Percentiles rank a stretch among this genome's conserved stretches.
Evolutionary conservation across 92 coral and sea anemone species (phyloP).

Genomic region (Actinernus sp.): DNA sequence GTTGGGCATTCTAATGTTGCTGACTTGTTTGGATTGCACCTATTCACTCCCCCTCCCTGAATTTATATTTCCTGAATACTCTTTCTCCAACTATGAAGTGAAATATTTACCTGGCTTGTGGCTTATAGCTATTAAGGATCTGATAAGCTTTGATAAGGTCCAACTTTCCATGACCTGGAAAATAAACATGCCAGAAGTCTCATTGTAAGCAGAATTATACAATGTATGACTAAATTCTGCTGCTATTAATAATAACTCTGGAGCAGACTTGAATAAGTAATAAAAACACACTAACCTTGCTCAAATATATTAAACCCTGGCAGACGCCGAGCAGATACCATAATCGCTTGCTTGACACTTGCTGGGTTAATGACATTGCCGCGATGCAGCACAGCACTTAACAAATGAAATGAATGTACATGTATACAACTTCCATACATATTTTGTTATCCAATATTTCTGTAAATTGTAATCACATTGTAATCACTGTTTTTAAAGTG

Average conservation of each 20-base stretch:
- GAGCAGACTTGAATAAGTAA: no score
- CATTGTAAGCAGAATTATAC: not conserved
- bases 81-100: no score
- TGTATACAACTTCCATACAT: not conserved
- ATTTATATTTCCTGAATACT: no score
- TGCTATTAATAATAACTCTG: no score
- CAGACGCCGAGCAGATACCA: constrained; percentile 95
- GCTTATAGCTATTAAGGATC: constrained; percentile 95
- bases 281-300: constrained; percentile 67
- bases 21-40: no score
- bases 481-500: no score
- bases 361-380: constrained; percentile 94
- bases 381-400: constrained; percentile 93
- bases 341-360: constrained; percentile 95
- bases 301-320: constrained; percentile 97
- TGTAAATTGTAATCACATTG: no score
- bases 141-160: constrained; percentile 98
- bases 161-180: constrained; percentile 95
- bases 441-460: no score
- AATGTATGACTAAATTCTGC: no score
- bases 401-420: constrained; percentile 6
- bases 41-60: no score
- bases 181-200: not conserved
- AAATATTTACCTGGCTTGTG: constrained; percentile 99
- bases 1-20: no score